Conservation (phyloP, 2,888 invertebrate genomes). For the Eupithecia centaureata region DNA sequence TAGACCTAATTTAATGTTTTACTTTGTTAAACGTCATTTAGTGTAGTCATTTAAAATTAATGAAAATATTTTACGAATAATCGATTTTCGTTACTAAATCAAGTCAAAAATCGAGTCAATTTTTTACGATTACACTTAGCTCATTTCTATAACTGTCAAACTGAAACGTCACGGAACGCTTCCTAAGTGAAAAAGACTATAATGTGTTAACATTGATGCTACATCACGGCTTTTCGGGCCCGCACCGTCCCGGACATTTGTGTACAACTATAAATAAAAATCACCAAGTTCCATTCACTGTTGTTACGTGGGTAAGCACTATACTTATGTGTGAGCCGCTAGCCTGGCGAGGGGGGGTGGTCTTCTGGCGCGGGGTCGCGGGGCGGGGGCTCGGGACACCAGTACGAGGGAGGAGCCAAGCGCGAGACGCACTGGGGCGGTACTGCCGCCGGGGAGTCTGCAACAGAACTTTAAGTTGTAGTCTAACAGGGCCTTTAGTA, state of each 20-base stretch:
- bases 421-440: constrained; percentile 91
- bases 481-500: too few relatives aligned
- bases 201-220: too few relatives aligned
- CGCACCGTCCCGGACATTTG: background rate
- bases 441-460: constrained; percentile 92
- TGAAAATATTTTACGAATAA: too few relatives aligned
- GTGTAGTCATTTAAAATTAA: too few relatives aligned
- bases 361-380: constrained; percentile 61
- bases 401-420: constrained; percentile 92
- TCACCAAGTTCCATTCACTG: background rate
- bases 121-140: too few relatives aligned
- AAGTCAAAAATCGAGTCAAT: too few relatives aligned
- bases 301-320: background rate
- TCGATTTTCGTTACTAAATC: too few relatives aligned
- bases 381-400: constrained; percentile 84
- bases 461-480: constrained; percentile 1
- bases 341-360: constrained; percentile 55
- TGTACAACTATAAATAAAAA: background rate
- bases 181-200: too few relatives aligned
- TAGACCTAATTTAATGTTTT: too few relatives aligned
- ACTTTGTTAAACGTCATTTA: too few relatives aligned
- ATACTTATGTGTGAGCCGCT: constrained; percentile 53
- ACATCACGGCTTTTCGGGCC: background rate
- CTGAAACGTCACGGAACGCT: too few relatives aligned
- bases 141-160: too few relatives aligned